Conservation (phyloP, 2,797 vertebrate species). For the Hydrophis major region DNA sequence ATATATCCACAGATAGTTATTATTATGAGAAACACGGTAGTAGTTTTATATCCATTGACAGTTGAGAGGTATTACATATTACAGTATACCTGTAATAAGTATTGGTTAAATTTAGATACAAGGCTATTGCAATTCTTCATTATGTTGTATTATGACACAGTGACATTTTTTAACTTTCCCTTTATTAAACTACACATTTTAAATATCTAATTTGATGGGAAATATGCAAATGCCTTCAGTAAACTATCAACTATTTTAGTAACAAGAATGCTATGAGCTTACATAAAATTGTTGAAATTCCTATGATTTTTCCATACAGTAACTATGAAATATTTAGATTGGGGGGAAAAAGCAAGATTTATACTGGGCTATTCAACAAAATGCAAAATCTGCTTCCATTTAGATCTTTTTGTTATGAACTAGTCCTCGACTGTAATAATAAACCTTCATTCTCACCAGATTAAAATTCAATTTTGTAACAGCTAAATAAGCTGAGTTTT, state of each 20-base stretch:
- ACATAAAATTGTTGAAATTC: constrained; percentile 2
- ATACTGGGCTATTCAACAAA: neutral
- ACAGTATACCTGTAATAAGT: constrained; percentile 60
- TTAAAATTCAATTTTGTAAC: neutral
- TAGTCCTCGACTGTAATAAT: neutral
- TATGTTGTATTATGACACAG: constrained; percentile 29
- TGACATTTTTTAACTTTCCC: constrained; percentile 37
- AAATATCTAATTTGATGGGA: neutral
- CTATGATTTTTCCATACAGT: neutral
- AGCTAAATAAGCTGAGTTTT: neutral
- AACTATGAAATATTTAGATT: neutral
- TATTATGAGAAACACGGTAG: neutral
- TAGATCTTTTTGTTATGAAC: neutral
- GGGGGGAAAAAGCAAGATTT: neutral
- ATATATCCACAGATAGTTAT: neutral
- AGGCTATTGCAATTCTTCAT: constrained; percentile 41
- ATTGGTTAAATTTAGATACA: constrained; percentile 28
- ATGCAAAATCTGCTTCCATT: neutral
- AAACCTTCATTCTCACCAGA: neutral
- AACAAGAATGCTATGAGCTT: neutral
- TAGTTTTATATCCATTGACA: constrained; percentile 50
- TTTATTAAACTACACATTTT: constrained; percentile 46
- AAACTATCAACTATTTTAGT: constrained; percentile 35
- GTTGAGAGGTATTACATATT: constrained; percentile 67
- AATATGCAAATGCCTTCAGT: constrained; percentile 37